Base-by-base conservation (phyloP, 2,888 invertebrate genomes). In the Andrena dorsata region DNA sequence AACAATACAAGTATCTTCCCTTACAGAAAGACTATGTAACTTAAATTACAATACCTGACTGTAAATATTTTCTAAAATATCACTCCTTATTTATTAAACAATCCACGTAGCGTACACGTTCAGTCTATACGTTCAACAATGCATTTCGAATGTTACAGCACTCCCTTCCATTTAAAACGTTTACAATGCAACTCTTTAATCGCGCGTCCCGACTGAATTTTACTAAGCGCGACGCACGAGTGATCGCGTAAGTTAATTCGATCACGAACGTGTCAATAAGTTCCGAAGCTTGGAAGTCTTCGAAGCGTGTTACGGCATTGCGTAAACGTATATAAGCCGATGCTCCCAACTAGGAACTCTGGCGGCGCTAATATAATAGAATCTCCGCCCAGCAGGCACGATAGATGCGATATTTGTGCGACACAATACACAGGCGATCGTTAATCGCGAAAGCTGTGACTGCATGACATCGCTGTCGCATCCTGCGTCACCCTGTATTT, bases 381-480 rank as follows among this genome's bases (percentile, higher is more conserved):
- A 87, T 87, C 71, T 82, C 72, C 51, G 53, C 16, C 58, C 56
- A 58, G 51, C 72, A 68, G 65, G 66, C 69, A 56, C 63, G 76
- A 63, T 64, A 65, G 79, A 73, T 61, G 72, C 85, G 84, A 84
- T 87, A 87, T 87, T 78, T 82, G 75, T 47, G 49, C 82, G 76
- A 66, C 35, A 76, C 79, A 76, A 76, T 75, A 75, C 76, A 83
- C 83, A 63, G 70, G 16, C 79, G 84, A 60, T 84, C 86, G 84
- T 84, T 87, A 87, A 86, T 87, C 86, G 81, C 49, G 73, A 75
- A 76, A 83, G 73, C 76, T 58, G 82, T 76, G 84, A 80, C 84
- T 73, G 65, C 75, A 58, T 56, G 53, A 30, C 61, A 13, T 23
- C 49, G 26, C 56, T 66, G 63, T 68, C 71, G 53, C 69, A 10